Conservation (phyloP, 2,888 invertebrate genomes). For the Taphrorychus bicolor region DNA sequence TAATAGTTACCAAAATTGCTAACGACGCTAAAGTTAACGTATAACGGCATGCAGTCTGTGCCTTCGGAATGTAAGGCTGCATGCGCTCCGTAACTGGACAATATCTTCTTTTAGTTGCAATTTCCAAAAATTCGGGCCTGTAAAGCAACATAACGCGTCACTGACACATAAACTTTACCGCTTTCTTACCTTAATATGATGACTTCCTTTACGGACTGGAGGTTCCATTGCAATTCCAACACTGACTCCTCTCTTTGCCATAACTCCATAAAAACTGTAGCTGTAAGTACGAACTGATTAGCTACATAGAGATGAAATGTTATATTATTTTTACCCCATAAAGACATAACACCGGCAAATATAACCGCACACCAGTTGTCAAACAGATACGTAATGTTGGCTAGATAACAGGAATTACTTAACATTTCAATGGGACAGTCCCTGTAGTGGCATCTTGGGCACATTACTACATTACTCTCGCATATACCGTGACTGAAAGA, state of each 20-base stretch:
- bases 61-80: constrained; percentile 38
- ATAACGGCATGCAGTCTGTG: constrained; percentile 27
- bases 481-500: constrained; percentile 47
- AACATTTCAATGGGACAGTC: constrained; percentile 44
- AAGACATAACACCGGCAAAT: constrained; percentile 45
- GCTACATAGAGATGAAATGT: too few species aligned
- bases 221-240: constrained; percentile 53
- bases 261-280: constrained; percentile 53
- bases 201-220: constrained; percentile 22
- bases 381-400: constrained; percentile 43
- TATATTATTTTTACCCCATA: constrained; percentile 56
- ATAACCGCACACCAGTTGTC: constrained; percentile 46
- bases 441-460: constrained; percentile 46
- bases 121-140: constrained; percentile 43
- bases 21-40: constrained; percentile 32
- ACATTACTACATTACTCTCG: constrained; percentile 44
- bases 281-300: constrained; percentile 43
- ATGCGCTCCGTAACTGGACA: constrained; percentile 29
- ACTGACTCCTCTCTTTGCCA: constrained; percentile 54
- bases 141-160: constrained; percentile 9
- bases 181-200: background rate
- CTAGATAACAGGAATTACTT: constrained; percentile 41
- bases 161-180: background rate
- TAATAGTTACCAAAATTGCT: constrained; percentile 34
- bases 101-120: constrained; percentile 30